Percentiles rank a stretch among this genome's conserved stretches.
Evolutionary conservation across 2,797 vertebrate species (phyloP).

Genomic region (Lagocephalus sceleratus): DNA sequence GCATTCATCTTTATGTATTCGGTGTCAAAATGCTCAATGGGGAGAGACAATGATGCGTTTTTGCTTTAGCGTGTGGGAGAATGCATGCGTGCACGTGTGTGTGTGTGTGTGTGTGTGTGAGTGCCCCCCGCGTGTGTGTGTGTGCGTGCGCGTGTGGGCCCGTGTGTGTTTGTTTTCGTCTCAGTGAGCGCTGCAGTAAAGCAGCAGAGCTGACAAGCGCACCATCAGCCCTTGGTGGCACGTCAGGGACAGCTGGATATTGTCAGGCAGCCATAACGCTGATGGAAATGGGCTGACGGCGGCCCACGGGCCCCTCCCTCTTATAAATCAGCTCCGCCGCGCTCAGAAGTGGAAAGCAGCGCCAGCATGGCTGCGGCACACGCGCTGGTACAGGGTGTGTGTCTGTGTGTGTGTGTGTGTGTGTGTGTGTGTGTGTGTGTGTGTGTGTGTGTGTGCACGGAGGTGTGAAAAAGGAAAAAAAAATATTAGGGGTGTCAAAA

Average conservation of each 20-base stretch:
- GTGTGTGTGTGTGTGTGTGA: slow-evolving; percentile 15
- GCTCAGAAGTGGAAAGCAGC: slow-evolving; percentile 46
- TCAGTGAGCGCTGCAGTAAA: slow-evolving; percentile 47
- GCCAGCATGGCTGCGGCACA: slow-evolving; percentile 31
- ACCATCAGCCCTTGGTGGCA: slow-evolving; percentile 46
- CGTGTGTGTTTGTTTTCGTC: slow-evolving; percentile 35
- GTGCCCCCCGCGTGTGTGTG: slow-evolving; percentile 5
- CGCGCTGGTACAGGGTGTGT: slow-evolving; percentile 29
- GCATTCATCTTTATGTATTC: too few species aligned
- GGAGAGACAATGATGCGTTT: slow-evolving; percentile 10
- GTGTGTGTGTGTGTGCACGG: too few species aligned
- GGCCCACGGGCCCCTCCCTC: slow-evolving; percentile 54
- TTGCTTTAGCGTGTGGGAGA: too few species aligned
- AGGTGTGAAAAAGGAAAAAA: too few species aligned
- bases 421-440: too few species aligned
- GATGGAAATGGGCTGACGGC: slow-evolving; percentile 72
- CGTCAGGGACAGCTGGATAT: slow-evolving; percentile 73
- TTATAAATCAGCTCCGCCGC: slow-evolving; percentile 65
- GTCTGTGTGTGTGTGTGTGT: too few species aligned
- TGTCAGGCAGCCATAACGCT: slow-evolving; percentile 67
- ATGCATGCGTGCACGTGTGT: background rate
- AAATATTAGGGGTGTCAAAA: background rate
- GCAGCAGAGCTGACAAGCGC: slow-evolving; percentile 49
- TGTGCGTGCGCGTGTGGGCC: slow-evolving; percentile 10
- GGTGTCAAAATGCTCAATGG: background rate